These are phyloP conservation scores for Nothocercus julius DNA, from an alignment of 2,113 vertebrate species.

Conservation along the genomic window DNA sequence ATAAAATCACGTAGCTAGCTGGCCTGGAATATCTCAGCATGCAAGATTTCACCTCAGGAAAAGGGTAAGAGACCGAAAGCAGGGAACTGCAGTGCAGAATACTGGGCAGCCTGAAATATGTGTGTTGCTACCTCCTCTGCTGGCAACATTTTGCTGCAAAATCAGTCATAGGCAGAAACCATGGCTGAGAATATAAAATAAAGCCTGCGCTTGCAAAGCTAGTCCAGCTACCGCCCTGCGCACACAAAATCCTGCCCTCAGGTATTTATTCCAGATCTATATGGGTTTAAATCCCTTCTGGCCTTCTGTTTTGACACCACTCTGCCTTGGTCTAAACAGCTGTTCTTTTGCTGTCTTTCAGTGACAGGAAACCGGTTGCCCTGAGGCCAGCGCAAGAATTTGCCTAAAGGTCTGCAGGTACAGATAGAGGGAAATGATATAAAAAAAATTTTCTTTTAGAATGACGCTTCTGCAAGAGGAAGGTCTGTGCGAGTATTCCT, in stretches of 20 bases:
- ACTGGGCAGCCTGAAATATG: neutral
- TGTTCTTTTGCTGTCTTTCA: neutral
- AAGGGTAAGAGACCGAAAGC: neutral
- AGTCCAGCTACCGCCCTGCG: neutral
- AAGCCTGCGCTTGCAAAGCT: neutral
- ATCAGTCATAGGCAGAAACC: neutral
- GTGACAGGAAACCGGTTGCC: neutral
- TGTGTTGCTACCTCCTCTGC: neutral
- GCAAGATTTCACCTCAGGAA: neutral
- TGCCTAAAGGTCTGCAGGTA: neutral
- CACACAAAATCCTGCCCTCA: neutral
- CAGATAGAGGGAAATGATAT: neutral
- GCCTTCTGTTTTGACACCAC: neutral
- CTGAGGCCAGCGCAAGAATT: neutral
- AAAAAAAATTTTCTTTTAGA: neutral
- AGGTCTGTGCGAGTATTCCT: neutral
- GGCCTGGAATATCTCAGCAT: accelerated
- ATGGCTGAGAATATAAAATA: neutral
- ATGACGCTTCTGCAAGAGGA: neutral
- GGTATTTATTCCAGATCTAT: neutral
- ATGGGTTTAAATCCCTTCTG: neutral
- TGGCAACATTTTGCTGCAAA: neutral
- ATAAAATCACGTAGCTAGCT: neutral
- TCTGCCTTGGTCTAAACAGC: neutral
- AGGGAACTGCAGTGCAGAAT: neutral